A percentile compares a stretch with the other conserved stretches of the same genome.
These are phyloP conservation scores for Chaetophractus vellerosus DNA, from an alignment of 2,797 vertebrate genomes.

Conservation along the genomic window DNA sequence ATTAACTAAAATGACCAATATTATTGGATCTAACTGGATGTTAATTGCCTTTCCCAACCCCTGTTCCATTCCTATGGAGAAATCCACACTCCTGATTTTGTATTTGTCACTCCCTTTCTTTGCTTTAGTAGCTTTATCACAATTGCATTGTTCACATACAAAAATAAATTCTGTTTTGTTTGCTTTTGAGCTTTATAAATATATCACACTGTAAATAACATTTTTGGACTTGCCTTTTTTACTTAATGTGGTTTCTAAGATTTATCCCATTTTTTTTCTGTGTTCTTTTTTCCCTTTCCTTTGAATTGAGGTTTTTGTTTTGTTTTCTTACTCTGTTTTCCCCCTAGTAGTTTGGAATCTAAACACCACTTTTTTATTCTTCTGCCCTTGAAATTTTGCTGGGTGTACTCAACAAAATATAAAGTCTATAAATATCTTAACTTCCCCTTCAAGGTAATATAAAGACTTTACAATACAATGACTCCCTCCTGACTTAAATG, in stretches of 20 bases:
- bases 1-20: neutral
- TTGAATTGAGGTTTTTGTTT: neutral
- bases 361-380: neutral
- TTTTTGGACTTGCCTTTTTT: neutral
- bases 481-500: neutral
- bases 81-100: neutral
- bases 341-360: neutral
- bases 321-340: neutral
- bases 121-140: neutral
- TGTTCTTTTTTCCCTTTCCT: neutral
- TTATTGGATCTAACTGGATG: neutral
- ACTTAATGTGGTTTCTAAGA: neutral
- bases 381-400: slow-evolving; percentile 18
- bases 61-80: neutral
- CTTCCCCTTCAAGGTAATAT: neutral
- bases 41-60: neutral
- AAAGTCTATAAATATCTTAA: neutral
- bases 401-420: neutral
- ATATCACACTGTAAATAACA: neutral
- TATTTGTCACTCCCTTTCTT: neutral
- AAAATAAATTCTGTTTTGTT: neutral
- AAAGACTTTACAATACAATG: neutral
- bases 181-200: slow-evolving; percentile 31
- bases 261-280: neutral
- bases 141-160: neutral